Evolutionary conservation across 1,140 invertebrate genomes (phyloP).

Genomic region (Liolophura sinensis): DNA sequence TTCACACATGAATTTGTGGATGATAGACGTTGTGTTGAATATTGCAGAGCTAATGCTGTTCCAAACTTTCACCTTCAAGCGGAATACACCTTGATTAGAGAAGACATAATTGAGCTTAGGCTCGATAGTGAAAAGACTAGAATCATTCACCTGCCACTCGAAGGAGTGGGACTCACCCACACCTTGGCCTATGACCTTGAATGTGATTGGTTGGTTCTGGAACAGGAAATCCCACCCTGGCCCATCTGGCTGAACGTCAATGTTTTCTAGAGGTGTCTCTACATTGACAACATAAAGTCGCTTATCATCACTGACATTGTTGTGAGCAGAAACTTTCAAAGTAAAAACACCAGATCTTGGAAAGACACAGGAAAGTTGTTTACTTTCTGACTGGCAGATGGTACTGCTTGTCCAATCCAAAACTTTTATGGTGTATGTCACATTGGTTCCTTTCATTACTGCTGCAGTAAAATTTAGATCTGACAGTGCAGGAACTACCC

Average conservation of each 20-base stretch:
- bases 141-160: no score
- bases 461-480: conserved; percentile 14
- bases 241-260: no score
- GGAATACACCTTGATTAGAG: conserved; percentile 19
- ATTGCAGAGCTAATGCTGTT: conserved; percentile 26
- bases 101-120: conserved; percentile 11
- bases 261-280: no score
- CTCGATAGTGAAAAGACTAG: not conserved
- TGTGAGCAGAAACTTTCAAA: conserved; percentile 21
- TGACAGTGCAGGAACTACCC: conserved; percentile 13
- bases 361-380: conserved; percentile 11
- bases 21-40: conserved; percentile 19
- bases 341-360: conserved; percentile 18
- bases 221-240: no score
- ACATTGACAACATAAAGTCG: no score
- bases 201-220: no score
- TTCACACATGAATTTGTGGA: conserved; percentile 31
- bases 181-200: no score
- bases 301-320: conserved; percentile 24
- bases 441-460: conserved; percentile 26
- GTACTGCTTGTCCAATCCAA: not conserved
- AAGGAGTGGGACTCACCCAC: no score
- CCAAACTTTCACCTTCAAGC: conserved; percentile 19
- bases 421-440: conserved; percentile 11
- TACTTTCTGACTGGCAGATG: not conserved